Evolutionary conservation across 2,797 vertebrate species (phyloP).

Genomic region (Spondyliosoma cantharus): DNA sequence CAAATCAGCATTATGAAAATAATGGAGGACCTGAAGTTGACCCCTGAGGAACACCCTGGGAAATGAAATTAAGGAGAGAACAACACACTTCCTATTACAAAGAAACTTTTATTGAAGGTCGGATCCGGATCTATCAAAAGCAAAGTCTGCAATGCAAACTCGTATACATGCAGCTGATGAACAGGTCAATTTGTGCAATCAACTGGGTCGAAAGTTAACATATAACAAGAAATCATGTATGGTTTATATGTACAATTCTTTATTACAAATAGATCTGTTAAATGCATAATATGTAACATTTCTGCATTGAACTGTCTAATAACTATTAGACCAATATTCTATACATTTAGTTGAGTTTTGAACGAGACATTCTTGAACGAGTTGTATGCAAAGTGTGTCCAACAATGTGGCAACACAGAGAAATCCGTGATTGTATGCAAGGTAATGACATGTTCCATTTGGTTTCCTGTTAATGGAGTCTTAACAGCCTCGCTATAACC

Average conservation of each 20-base stretch:
- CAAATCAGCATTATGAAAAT: neutral
- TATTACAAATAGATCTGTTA: neutral
- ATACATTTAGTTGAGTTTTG: too few relatives aligned
- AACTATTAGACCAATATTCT: too few relatives aligned
- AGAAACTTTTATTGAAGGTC: neutral
- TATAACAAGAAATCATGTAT: neutral
- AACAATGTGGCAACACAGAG: too few relatives aligned
- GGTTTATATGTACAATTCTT: neutral
- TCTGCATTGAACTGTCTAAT: too few relatives aligned
- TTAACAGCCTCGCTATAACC: too few relatives aligned
- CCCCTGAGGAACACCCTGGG: slow-evolving; percentile 9
- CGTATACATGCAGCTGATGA: neutral
- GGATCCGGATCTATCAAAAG: neutral
- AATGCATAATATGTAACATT: neutral
- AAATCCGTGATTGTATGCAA: too few relatives aligned
- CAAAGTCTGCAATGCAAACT: neutral
- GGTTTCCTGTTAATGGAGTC: too few relatives aligned
- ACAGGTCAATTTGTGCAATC: neutral
- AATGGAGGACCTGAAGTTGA: slow-evolving; percentile 4
- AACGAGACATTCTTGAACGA: too few relatives aligned
- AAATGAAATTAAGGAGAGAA: neutral
- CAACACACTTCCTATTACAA: neutral
- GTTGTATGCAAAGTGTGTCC: too few relatives aligned
- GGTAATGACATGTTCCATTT: too few relatives aligned
- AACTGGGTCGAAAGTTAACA: neutral